Evolutionary conservation across 2,888 invertebrate species (phyloP).

Genomic region (Leucoma salicis): DNA sequence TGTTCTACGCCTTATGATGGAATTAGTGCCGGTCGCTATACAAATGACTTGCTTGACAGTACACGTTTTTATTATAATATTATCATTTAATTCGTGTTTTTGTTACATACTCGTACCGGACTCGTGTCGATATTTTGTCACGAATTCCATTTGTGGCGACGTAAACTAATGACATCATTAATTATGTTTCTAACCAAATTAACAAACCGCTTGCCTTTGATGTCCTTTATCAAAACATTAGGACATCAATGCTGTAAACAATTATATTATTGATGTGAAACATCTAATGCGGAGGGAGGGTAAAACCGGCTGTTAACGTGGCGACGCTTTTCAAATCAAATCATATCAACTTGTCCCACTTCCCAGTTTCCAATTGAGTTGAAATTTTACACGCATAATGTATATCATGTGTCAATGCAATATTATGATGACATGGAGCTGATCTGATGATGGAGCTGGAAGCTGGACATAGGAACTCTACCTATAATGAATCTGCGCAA

Average conservation of each 20-base stretch:
- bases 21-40: conserved; percentile 71
- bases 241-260: conserved; percentile 43
- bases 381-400: too few species aligned
- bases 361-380: too few species aligned
- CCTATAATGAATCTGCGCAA: too few species aligned
- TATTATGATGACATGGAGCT: too few species aligned
- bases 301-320: too few species aligned
- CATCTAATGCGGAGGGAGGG: too few species aligned
- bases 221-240: conserved; percentile 53
- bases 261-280: conserved; percentile 33
- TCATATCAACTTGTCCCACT: too few species aligned
- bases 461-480: too few species aligned
- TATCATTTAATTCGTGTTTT: conserved; percentile 67
- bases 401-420: too few species aligned
- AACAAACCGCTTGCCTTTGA: conserved; percentile 65
- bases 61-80: conserved; percentile 59
- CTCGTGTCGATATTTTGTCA: conserved; percentile 80
- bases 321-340: too few species aligned
- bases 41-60: conserved; percentile 66
- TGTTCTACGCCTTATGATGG: conserved; percentile 51
- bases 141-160: conserved; percentile 72
- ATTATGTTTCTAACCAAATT: conserved; percentile 74
- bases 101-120: conserved; percentile 42
- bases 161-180: conserved; percentile 74
- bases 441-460: too few species aligned